A percentile compares a stretch with the other conserved stretches of the same genome.
Evolutionary conservation across 2,888 invertebrate genomes (phyloP).

Genomic region (Alcis repandata): DNA sequence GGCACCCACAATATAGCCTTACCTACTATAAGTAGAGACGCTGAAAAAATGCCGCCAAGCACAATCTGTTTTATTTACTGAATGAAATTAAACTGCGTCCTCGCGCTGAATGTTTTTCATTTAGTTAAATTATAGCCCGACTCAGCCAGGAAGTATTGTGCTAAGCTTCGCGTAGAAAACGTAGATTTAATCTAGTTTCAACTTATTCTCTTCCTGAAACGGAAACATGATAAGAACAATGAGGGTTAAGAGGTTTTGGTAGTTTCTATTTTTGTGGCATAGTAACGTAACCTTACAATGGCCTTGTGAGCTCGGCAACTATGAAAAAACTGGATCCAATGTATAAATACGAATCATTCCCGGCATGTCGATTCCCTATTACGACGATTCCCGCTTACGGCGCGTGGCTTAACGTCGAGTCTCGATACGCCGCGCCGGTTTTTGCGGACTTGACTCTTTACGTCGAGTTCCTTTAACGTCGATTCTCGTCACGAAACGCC

Average conservation of each 20-base stretch:
- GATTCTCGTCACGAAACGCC: too few species aligned
- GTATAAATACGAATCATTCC: too few species aligned
- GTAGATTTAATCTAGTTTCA: background rate
- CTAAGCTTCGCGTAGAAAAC: background rate
- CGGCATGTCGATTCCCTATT: too few species aligned
- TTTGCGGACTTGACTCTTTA: too few species aligned
- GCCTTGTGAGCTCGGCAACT: too few species aligned
- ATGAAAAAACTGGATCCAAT: too few species aligned
- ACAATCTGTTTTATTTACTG: conserved; percentile 49
- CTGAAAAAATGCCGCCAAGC: conserved; percentile 27
- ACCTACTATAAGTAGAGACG: background rate
- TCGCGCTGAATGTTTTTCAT: conserved; percentile 41
- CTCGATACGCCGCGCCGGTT: too few species aligned
- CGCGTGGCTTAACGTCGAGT: too few species aligned
- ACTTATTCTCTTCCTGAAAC: background rate
- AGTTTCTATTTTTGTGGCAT: too few species aligned
- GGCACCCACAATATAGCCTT: background rate
- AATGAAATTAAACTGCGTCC: conserved; percentile 41
- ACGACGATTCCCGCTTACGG: too few species aligned
- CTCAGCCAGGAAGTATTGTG: conserved; percentile 19
- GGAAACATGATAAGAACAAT: background rate
- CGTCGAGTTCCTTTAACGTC: too few species aligned
- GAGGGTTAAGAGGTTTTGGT: background rate
- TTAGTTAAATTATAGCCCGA: conserved; percentile 46
- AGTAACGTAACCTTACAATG: too few species aligned